These are phyloP conservation scores for Creontiades dilutus DNA, from an alignment of 2,888 invertebrate species.

Conservation along the genomic window DNA sequence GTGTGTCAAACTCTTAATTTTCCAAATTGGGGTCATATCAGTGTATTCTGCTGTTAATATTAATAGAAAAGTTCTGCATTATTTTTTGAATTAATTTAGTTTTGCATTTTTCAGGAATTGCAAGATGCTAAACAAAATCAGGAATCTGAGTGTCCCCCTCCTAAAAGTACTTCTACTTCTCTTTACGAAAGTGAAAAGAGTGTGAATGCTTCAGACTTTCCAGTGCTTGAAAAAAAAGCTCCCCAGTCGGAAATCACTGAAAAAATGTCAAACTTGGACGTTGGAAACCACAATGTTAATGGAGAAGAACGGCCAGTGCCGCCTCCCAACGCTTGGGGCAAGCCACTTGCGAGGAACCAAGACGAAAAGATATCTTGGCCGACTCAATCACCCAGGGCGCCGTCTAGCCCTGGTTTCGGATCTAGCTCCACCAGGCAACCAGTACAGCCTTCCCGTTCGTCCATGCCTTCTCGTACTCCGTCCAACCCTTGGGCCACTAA, in stretches of 20 bases:
- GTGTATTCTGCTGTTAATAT: too few species aligned
- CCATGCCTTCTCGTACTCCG: neutral
- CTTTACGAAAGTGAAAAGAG: neutral
- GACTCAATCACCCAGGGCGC: neutral
- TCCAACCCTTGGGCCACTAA: neutral
- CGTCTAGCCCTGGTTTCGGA: neutral
- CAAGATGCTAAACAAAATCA: neutral
- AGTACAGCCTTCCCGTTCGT: neutral
- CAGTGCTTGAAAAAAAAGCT: neutral
- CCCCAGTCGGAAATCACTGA: neutral
- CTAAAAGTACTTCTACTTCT: neutral
- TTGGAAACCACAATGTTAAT: neutral
- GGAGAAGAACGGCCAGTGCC: neutral
- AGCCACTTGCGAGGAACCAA: neutral
- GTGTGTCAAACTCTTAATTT: too few species aligned
- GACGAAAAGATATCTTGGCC: slow-evolving; percentile 1
- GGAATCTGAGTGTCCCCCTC: neutral
- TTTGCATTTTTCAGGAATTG: neutral
- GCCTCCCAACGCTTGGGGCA: slow-evolving; percentile 2
- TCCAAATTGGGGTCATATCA: too few species aligned
- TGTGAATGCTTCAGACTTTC: neutral
- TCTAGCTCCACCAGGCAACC: neutral
- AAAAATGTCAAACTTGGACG: neutral
- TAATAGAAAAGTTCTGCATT: too few species aligned
- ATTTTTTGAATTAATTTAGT: neutral